Base-by-base conservation (phyloP, 2,888 invertebrate genomes). In the Zelleria hepariella region DNA sequence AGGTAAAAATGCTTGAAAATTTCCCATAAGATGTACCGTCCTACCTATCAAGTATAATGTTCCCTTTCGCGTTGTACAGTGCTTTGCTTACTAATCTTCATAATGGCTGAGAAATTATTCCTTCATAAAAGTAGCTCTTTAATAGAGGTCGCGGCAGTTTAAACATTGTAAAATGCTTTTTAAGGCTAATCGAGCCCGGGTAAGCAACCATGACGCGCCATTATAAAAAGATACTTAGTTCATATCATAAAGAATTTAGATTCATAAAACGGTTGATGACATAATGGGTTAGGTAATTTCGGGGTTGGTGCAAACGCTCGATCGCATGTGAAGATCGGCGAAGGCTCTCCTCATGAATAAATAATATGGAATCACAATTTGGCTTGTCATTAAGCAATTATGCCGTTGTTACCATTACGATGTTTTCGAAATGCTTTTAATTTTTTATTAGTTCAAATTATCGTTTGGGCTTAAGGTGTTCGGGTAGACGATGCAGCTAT, bases 381-480 rank as follows among this genome's bases (percentile, higher is more conserved):
- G 75, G 78, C 70, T 74, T 72, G 74, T 80, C 86, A 86, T 88
- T 87, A 88, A 81, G 82, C 81, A 86, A 88, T 88, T 87, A 87
- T 82, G 73, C 74, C 67, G 82, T 81, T 85, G 82, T 84, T 84
- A 81, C 74, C 79, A 82, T 80, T 80, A 84, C 77, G 71, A 83
- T 81, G 79, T 84, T 86, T 82, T 85, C 68, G 73, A 84, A 86
- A 85, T 80, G 85, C 83, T 85, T 87, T 88, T 85, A 86, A 86
- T 85, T 87, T 87, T 88, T 87, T 87, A 87, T 84, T 81, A 80
- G 79, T 74, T 68, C 77, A 78, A 80, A 85, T 84, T 83, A 81
- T 79, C 73, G 70, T 80, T 63, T 65, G 66, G 70, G 75, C 69
- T 4, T 69, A 76, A 85, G 82, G 87, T 84, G 86, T 85, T 73